Evolutionary conservation across 2,113 vertebrate species (phyloP).

Genomic region (Phyllostomus discolor): DNA sequence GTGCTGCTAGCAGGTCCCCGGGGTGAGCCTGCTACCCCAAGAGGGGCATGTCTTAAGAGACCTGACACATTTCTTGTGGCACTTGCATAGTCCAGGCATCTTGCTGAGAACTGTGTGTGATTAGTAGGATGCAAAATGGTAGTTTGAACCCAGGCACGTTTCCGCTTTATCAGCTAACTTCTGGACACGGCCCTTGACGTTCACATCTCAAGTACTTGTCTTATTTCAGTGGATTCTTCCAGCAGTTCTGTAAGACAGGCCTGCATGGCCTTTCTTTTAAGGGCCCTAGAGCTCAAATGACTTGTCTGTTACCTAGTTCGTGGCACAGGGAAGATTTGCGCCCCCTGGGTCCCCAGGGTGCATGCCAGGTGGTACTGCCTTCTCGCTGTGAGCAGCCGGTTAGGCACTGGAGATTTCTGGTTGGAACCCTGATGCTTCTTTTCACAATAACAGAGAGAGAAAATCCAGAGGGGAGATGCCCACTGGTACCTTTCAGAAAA

Average conservation of each 20-base stretch:
- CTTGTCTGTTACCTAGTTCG: accelerated
- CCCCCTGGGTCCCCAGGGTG: accelerated
- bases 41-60: neutral
- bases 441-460: neutral
- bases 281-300: neutral
- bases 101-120: neutral
- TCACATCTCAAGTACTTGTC: neutral
- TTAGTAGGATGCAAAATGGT: neutral
- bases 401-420: neutral
- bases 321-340: neutral
- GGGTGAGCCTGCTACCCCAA: neutral
- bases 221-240: neutral
- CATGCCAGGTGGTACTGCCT: neutral
- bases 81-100: neutral
- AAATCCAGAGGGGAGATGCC: neutral
- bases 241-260: neutral
- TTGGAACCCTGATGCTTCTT: neutral
- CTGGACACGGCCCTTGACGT: neutral
- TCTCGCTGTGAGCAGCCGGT: neutral
- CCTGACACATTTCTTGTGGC: neutral
- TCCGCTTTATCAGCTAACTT: neutral
- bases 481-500: neutral
- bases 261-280: neutral
- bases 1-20: neutral
- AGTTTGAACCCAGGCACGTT: neutral